Evolutionary conservation across 92 coral and sea anemone genomes (phyloP).

Genomic region (Epizoanthus ramosus): DNA sequence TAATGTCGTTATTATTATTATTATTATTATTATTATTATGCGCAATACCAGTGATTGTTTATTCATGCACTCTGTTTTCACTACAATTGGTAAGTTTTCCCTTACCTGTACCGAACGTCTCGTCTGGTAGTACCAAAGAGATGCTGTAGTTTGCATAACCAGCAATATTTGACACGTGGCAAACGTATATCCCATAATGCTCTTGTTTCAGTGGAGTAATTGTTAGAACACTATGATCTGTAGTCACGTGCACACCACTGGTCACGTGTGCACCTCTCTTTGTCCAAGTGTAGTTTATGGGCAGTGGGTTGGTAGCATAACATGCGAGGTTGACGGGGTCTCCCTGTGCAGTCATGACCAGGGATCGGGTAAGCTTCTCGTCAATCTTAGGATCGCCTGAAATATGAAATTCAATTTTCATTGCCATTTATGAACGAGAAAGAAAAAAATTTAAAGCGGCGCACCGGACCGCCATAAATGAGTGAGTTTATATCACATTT

Average conservation of each 20-base stretch:
- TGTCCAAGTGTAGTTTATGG: constrained; percentile 10
- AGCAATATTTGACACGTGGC: constrained; percentile 6
- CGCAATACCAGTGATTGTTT: background rate
- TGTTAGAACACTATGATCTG: background rate
- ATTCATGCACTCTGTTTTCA: background rate
- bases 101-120: background rate
- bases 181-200: background rate
- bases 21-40: too few relatives aligned
- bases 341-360: constrained; percentile 1
- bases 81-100: background rate
- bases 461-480: too few relatives aligned
- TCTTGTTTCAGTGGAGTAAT: background rate
- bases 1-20: too few relatives aligned
- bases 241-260: background rate
- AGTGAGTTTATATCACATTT: too few relatives aligned
- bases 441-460: too few relatives aligned
- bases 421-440: too few relatives aligned
- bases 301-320: constrained; percentile 5
- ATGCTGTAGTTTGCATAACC: constrained; percentile 7
- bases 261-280: background rate
- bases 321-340: background rate
- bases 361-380: background rate
- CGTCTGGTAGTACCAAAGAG: background rate
- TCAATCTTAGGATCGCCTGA: constrained; percentile 7
- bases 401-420: background rate